These are phyloP conservation scores for Melieria omissa DNA, from an alignment of 2,888 invertebrate species.

Conservation along the genomic window DNA sequence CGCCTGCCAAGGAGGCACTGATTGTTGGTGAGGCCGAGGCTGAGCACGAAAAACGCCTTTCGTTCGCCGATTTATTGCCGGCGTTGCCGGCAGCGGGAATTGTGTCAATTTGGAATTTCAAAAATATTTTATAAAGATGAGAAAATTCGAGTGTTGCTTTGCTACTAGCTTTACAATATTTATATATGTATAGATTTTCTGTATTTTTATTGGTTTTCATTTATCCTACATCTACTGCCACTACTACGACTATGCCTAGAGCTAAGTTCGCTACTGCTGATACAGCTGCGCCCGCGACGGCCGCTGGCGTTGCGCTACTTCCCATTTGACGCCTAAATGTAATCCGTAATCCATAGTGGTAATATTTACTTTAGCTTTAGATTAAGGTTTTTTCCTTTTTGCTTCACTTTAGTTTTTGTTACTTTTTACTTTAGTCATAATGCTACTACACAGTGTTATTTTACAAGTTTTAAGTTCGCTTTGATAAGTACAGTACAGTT, in stretches of 20 bases:
- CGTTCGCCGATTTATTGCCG: no score
- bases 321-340: no score
- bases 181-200: conserved; percentile 5
- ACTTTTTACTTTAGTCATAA: conserved; percentile 8
- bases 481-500: conserved; percentile 26
- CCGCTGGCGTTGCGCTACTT: no score
- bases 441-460: not conserved
- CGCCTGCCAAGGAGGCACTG: no score
- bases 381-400: conserved; percentile 28
- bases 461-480: conserved; percentile 28
- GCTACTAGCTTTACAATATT: conserved; percentile 4
- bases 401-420: conserved; percentile 12
- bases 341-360: no score
- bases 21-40: no score
- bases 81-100: no score
- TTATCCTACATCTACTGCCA: conserved; percentile 7
- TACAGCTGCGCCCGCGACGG: no score
- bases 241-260: conserved; percentile 1
- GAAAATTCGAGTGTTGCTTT: conserved; percentile 25
- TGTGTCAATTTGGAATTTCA: not conserved
- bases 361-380: conserved; percentile 26
- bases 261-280: conserved; percentile 10
- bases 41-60: no score
- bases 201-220: not conserved
- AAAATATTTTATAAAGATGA: conserved; percentile 11